A percentile compares a stretch with the other conserved stretches of the same genome.
Evolutionary conservation across 1,140 invertebrate species (phyloP).

Genomic region (Drosophila seguyi): DNA sequence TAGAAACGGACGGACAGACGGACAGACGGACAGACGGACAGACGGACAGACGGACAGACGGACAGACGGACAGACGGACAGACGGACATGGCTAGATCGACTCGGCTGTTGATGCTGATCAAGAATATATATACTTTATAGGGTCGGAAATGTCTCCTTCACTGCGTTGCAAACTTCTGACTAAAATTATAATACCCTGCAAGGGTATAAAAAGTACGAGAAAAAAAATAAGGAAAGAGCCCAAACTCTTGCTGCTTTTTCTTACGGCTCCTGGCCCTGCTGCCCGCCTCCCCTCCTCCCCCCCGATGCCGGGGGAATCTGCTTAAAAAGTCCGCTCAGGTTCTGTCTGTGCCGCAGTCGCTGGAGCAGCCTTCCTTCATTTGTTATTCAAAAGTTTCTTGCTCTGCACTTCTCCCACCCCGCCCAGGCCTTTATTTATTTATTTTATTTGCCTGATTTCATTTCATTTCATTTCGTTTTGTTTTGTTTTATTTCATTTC

Average conservation of each 20-base stretch:
- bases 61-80: no score
- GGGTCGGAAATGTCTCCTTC: no score
- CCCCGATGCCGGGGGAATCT: conserved; percentile 39
- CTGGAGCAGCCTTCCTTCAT: conserved; percentile 63
- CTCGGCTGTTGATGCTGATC: no score
- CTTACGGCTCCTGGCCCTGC: conserved; percentile 2
- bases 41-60: no score
- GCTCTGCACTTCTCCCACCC: conserved; percentile 41
- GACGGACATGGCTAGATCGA: no score
- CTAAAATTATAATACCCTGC: no score
- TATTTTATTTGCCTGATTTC: conserved; percentile 57
- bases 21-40: no score
- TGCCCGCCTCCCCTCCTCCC: background rate
- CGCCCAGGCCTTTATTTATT: conserved; percentile 35
- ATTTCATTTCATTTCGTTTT: conserved; percentile 34
- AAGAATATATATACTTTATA: no score
- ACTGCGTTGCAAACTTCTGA: no score
- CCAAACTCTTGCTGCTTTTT: conserved; percentile 25
- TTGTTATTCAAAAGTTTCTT: conserved; percentile 82
- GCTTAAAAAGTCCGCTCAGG: conserved; percentile 81
- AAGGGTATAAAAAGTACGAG: conserved; percentile 7
- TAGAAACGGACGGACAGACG: no score
- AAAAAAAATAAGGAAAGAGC: background rate
- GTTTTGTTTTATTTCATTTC: background rate
- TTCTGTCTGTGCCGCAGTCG: conserved; percentile 68